Evolutionary conservation across 1,140 invertebrate species (phyloP).

Genomic region (Antheraea pernyi): DNA sequence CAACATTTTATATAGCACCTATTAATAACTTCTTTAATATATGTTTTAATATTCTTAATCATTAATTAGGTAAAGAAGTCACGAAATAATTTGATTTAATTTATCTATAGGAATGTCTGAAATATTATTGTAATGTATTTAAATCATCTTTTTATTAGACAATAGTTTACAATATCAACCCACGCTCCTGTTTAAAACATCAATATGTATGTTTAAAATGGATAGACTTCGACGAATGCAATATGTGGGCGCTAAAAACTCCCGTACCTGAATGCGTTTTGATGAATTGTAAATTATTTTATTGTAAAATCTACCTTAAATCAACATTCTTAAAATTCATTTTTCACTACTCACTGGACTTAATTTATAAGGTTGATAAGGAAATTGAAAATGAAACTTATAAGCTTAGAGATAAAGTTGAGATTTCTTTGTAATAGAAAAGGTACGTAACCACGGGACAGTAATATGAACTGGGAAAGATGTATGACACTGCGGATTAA

Average conservation of each 20-base stretch:
- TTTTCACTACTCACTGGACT: not conserved
- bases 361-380: not conserved
- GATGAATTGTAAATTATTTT: not conserved
- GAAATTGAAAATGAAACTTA: not conserved
- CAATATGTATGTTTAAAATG: not conserved
- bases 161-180: not conserved
- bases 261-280: not conserved
- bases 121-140: too few species aligned
- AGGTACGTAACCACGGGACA: conserved; percentile 16
- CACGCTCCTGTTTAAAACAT: not conserved
- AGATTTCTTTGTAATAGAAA: not conserved
- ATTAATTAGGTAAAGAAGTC: too few species aligned
- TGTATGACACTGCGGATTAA: conserved; percentile 73
- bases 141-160: not conserved
- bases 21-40: too few species aligned
- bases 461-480: conserved; percentile 75
- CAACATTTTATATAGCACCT: too few species aligned
- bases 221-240: not conserved
- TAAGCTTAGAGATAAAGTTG: not conserved
- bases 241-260: conserved; percentile 1
- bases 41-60: too few species aligned
- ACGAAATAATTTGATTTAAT: too few species aligned
- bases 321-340: not conserved
- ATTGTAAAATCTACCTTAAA: not conserved
- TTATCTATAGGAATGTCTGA: too few species aligned